phyloP scores from a whole-genome alignment of 2,888 invertebrate genomes.

The Rhagonycha fulva region DNA sequence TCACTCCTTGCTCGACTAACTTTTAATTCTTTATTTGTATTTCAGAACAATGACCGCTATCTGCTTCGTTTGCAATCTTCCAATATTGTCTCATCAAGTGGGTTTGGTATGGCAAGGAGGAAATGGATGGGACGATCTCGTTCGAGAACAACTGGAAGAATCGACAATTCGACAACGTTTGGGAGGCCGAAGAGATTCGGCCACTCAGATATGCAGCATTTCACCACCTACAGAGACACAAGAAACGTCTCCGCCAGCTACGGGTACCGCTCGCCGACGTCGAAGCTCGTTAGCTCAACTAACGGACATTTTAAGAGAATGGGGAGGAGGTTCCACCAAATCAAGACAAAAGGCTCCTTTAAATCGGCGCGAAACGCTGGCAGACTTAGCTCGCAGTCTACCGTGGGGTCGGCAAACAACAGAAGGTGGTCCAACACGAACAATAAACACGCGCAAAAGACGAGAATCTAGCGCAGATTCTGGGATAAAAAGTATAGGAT shows the following conservation, averaged over 20 bases:
- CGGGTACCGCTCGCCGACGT: conserved; percentile 70
- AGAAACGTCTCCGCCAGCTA: conserved; percentile 68
- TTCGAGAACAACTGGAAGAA: conserved; percentile 85
- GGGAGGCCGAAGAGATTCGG: conserved; percentile 85
- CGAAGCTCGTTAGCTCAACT: conserved; percentile 86
- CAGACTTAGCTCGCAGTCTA: conserved; percentile 82
- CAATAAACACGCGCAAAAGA: conserved; percentile 66
- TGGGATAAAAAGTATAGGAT: conserved; percentile 72
- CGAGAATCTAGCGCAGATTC: conserved; percentile 88
- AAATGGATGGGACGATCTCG: conserved; percentile 93
- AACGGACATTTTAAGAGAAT: conserved; percentile 85
- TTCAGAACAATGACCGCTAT: conserved; percentile 90
- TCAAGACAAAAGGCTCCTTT: conserved; percentile 67
- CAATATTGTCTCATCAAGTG: conserved; percentile 92
- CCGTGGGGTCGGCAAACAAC: conserved; percentile 77
- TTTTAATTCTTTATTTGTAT: conserved; percentile 27
- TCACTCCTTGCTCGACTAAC: not conserved
- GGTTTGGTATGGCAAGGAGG: conserved; percentile 92
- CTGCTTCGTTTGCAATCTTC: conserved; percentile 96
- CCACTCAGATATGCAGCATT: conserved; percentile 85
- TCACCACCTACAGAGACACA: conserved; percentile 79
- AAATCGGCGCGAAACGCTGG: conserved; percentile 83
- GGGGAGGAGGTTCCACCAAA: conserved; percentile 72
- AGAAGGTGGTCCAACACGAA: conserved; percentile 56
- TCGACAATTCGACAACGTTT: conserved; percentile 82